Percentiles rank a stretch among this genome's conserved stretches.
Evolutionary conservation across 2,797 vertebrate species (phyloP).

Genomic region (Serranus cabrilla): DNA sequence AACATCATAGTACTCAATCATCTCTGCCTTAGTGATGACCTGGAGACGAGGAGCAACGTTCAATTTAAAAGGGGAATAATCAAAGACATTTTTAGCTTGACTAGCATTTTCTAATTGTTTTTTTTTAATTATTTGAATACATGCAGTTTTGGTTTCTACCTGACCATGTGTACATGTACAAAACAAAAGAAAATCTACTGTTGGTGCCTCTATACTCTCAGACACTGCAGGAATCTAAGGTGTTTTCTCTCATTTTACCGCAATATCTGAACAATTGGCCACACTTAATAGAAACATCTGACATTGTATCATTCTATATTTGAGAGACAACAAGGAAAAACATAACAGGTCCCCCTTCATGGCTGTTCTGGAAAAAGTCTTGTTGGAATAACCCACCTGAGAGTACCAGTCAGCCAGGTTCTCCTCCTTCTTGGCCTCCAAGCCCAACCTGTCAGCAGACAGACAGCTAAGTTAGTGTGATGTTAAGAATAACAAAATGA

Average conservation of each 20-base stretch:
- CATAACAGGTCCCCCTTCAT: too few species aligned
- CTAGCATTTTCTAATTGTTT: background rate
- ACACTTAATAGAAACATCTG: too few species aligned
- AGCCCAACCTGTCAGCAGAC: constrained; percentile 88
- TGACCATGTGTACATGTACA: too few species aligned
- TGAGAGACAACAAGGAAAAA: too few species aligned
- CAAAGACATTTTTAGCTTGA: background rate
- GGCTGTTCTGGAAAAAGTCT: background rate
- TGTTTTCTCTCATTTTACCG: too few species aligned
- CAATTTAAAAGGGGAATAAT: background rate
- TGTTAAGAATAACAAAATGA: background rate
- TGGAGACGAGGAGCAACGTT: constrained; percentile 61
- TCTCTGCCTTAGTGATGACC: constrained; percentile 99
- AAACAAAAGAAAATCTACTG: too few species aligned
- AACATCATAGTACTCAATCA: constrained; percentile 99
- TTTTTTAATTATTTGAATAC: too few species aligned
- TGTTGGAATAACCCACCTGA: constrained; percentile 85
- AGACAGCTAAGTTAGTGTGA: constrained; percentile 7
- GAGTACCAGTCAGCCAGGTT: constrained; percentile 98
- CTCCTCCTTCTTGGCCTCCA: constrained; percentile 98
- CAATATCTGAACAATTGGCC: too few species aligned
- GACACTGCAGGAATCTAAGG: too few species aligned
- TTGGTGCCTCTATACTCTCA: too few species aligned
- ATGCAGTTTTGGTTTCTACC: too few species aligned
- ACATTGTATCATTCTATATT: too few species aligned